Conservation (phyloP, 1,140 invertebrate genomes). For the Oreohelix idahoensis region DNA sequence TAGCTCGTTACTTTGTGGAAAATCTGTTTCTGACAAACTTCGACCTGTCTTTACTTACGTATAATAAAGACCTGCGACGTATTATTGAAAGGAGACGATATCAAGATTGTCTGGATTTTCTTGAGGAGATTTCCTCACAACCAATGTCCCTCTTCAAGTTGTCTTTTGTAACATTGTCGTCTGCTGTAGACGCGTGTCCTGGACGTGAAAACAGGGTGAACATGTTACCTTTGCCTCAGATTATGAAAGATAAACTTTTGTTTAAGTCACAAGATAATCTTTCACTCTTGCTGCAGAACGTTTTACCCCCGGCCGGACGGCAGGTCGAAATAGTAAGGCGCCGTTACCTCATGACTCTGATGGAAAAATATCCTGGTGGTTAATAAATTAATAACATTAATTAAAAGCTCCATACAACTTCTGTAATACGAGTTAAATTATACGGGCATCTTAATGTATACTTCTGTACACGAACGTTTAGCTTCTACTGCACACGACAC, state of each 20-base stretch:
- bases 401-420: too few species aligned
- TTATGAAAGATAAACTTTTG: slow-evolving; percentile 12
- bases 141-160: not conserved
- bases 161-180: not conserved
- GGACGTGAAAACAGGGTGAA: not conserved
- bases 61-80: not conserved
- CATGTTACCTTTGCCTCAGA: not conserved
- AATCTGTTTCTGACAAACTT: slow-evolving; percentile 7
- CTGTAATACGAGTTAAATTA: too few species aligned
- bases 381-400: too few species aligned
- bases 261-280: slow-evolving; percentile 3
- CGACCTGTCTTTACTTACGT: not conserved
- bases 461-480: too few species aligned
- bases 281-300: too few species aligned
- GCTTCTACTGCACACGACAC: too few species aligned
- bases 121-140: not conserved
- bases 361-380: too few species aligned
- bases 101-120: not conserved
- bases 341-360: too few species aligned
- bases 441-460: too few species aligned
- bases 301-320: too few species aligned
- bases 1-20: not conserved
- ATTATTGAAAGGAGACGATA: not conserved
- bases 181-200: not conserved
- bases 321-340: too few species aligned